These are phyloP conservation scores for Podarcis muralis DNA, from an alignment of 2,113 vertebrate species.

Conservation along the genomic window DNA sequence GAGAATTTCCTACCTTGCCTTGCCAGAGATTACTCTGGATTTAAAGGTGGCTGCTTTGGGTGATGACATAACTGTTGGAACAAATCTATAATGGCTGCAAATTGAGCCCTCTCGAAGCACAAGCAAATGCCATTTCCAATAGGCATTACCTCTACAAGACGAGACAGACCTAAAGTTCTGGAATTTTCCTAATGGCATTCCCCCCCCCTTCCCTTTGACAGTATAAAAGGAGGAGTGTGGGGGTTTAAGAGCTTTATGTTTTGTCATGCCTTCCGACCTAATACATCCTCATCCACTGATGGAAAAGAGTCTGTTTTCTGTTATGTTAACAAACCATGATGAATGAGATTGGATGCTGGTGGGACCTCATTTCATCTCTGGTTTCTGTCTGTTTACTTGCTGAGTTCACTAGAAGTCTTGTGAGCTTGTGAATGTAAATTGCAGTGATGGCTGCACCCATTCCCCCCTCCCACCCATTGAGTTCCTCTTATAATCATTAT, in stretches of 20 bases:
- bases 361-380: slow-evolving; percentile 3
- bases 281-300: neutral
- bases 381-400: neutral
- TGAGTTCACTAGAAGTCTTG: accelerated
- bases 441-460: neutral
- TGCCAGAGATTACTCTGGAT: neutral
- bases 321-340: neutral
- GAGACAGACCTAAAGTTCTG: neutral
- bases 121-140: slow-evolving; percentile 15
- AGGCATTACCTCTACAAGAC: accelerated
- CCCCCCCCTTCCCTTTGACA: neutral
- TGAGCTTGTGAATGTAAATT: slow-evolving; percentile 1
- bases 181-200: neutral
- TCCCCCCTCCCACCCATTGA: neutral
- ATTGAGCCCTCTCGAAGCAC: neutral
- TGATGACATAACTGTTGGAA: accelerated
- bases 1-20: slow-evolving; percentile 9
- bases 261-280: neutral
- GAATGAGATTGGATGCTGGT: neutral
- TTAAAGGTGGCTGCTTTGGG: neutral
- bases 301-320: neutral
- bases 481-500: neutral
- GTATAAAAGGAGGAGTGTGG: neutral
- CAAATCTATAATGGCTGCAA: neutral
- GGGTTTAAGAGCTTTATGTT: neutral